A percentile compares a stretch with the other conserved stretches of the same genome.
These are phyloP conservation scores for Clarias laeviceps DNA, from an alignment of 2,797 vertebrate genomes.

Conservation along the genomic window DNA sequence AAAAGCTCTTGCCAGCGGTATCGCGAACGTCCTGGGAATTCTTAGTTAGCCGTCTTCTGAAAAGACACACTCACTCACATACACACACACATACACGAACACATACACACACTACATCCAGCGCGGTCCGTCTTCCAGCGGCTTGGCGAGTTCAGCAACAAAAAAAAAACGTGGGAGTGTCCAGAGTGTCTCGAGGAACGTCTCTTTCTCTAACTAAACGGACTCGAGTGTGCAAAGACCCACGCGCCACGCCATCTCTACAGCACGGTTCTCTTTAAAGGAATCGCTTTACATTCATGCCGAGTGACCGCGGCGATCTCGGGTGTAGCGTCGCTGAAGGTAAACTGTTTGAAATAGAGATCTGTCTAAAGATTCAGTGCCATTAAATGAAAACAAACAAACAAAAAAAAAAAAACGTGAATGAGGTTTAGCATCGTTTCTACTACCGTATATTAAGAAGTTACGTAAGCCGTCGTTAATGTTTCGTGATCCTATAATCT, in stretches of 20 bases:
- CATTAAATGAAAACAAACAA: conserved; percentile 3
- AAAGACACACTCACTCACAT: not conserved
- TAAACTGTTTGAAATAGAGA: conserved; percentile 5
- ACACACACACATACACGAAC: no score
- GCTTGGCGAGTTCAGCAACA: not conserved
- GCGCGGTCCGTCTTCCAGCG: not conserved
- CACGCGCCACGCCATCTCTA: no score
- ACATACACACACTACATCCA: conserved; percentile 1
- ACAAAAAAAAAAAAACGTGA: not conserved
- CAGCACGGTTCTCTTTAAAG: not conserved
- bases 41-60: not conserved
- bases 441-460: conserved; percentile 14
- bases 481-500: conserved; percentile 16
- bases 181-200: not conserved
- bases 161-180: not conserved
- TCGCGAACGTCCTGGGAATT: not conserved
- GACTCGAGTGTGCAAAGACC: conserved; percentile 5
- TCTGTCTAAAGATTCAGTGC: conserved; percentile 31
- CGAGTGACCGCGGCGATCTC: conserved; percentile 18
- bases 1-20: conserved; percentile 17
- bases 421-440: conserved; percentile 17
- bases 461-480: not conserved
- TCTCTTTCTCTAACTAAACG: not conserved
- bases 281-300: conserved; percentile 29
- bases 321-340: not conserved